phyloP scores from a whole-genome alignment of 1,140 invertebrate genomes.

The Drosophila elegans region DNA sequence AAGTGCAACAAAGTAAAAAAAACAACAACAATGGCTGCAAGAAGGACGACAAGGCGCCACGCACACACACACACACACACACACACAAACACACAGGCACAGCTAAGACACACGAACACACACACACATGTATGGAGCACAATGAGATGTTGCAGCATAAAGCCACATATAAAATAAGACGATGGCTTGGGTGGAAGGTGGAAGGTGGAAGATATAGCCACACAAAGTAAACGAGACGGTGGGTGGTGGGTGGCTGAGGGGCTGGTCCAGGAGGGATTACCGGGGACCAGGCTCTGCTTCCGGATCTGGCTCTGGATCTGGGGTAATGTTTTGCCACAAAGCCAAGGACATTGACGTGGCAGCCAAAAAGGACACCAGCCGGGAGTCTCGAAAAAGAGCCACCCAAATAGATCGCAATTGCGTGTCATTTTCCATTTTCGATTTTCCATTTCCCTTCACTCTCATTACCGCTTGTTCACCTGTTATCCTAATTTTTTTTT shows the following conservation, averaged over 20 bases:
- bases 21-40: constrained; percentile 28
- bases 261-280: constrained; percentile 19
- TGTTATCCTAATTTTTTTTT: neutral
- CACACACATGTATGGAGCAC: constrained; percentile 22
- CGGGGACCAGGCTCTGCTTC: neutral
- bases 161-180: constrained; percentile 69
- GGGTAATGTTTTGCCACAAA: constrained; percentile 37
- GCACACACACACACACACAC: constrained; percentile 24
- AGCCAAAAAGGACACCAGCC: neutral
- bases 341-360: constrained; percentile 62
- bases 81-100: constrained; percentile 17
- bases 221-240: constrained; percentile 57
- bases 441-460: constrained; percentile 12
- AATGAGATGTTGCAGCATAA: constrained; percentile 61
- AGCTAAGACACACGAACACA: constrained; percentile 1
- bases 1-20: constrained; percentile 77
- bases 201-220: constrained; percentile 28
- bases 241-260: constrained; percentile 1
- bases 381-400: constrained; percentile 15
- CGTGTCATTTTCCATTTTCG: constrained; percentile 27
- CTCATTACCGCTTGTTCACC: constrained; percentile 3
- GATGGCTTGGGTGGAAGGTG: constrained; percentile 14
- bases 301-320: constrained; percentile 9
- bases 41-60: constrained; percentile 34
- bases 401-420: constrained; percentile 43